Base-by-base conservation (phyloP, 2,888 invertebrate species). In the Hirtodrosophila histrioides region DNA sequence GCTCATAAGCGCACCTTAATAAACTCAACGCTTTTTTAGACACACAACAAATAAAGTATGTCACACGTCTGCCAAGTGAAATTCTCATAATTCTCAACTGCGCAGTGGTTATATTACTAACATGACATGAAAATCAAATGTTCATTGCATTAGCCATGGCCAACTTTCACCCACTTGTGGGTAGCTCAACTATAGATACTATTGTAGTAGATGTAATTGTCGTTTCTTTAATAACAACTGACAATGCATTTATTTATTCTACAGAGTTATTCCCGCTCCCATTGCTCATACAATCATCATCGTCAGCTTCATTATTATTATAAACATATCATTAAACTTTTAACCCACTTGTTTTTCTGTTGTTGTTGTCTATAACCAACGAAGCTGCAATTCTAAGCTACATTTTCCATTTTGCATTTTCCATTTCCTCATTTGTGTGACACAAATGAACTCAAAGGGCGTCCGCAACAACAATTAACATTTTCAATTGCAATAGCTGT, bases 321-420 rank as follows among this genome's bases (percentile, higher is more conserved):
- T 67, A 40, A 60, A 43, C 50, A 62, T 68, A 68, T 69, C 70
- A 81, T 70, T 78, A 53, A 57, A 70, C 62, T 61, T 78, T 71
- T 86, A 86, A 86, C 79, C 79, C 56, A 78, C 48, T 77, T 75
- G 56, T 40, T 31, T 31, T 27, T 27, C n/a, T n/a, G n/a, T n/a
- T n/a, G 5, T 31, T 31, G 31, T 31, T 9, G 31, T 31, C 9
- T 27, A 27, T 31, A 3, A 8, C 31, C 7, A 31, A 31, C 9
- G 31, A 31, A 5, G 24, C 10, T 45, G 39, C 36, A 24, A 5
- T 61, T 48, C 60, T 61, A 46, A 44, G 50, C 51, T 11, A 7
- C 41, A 36, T 43, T 50, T 44, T 8, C 49, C 35, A 27, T 27
- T 40, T 9, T 4, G 29, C 31, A 37, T 33, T 67, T 61, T 50